These are phyloP conservation scores for Apodemus speciosus DNA, from an alignment of 2,113 vertebrate genomes.

Conservation along the genomic window DNA sequence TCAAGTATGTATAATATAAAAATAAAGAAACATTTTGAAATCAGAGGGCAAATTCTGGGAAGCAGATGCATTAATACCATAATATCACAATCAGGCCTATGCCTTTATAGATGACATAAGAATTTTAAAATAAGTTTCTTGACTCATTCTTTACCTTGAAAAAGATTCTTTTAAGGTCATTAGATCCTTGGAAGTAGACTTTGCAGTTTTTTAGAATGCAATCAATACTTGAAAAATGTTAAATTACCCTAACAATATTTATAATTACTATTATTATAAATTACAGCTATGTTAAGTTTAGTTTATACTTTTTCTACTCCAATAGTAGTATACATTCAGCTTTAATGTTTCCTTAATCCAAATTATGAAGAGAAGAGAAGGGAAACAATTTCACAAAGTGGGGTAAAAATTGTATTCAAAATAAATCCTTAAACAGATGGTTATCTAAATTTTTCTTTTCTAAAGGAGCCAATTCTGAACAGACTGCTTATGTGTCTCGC, in stretches of 20 bases:
- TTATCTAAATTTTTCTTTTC: conserved; percentile 75
- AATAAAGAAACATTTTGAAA: not conserved
- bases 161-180: conserved; percentile 62
- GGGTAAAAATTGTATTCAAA: conserved; percentile 55
- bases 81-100: not conserved
- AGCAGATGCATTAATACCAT: not conserved
- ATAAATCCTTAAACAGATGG: conserved; percentile 55
- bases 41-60: not conserved
- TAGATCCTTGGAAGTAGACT: conserved; percentile 55
- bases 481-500: conserved; percentile 81
- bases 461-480: conserved; percentile 74
- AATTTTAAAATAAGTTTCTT: not conserved
- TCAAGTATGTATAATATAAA: not conserved
- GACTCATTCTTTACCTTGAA: not conserved
- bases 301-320: conserved; percentile 67
- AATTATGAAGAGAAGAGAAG: conserved; percentile 21
- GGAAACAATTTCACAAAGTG: not conserved
- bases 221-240: conserved; percentile 68
- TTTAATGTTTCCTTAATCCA: conserved; percentile 59
- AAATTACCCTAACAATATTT: conserved; percentile 66
- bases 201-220: conserved; percentile 48
- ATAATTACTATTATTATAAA: conserved; percentile 71
- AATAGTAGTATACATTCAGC: conserved; percentile 58
- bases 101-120: not conserved
- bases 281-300: conserved; percentile 70